These are phyloP conservation scores for Drosophila athabasca DNA, from an alignment of 1,140 invertebrate genomes.

Conservation along the genomic window DNA sequence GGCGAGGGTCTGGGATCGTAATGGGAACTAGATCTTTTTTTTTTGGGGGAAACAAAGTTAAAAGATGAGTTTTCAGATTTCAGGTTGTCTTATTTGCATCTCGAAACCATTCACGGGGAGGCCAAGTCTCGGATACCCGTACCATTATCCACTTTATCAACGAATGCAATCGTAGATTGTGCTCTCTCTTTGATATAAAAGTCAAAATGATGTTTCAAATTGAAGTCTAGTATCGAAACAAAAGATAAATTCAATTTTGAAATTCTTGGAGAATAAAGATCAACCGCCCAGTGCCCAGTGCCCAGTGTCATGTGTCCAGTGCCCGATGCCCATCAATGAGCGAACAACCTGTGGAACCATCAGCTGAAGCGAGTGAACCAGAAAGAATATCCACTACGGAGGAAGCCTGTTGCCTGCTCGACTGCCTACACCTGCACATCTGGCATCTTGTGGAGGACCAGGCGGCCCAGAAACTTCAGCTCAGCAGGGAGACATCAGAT, in stretches of 20 bases:
- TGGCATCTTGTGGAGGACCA: slow-evolving; percentile 35
- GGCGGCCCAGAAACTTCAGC: background rate
- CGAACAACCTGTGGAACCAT: too few relatives aligned
- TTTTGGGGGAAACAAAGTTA: slow-evolving; percentile 8
- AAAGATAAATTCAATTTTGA: background rate
- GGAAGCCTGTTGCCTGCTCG: slow-evolving; percentile 17
- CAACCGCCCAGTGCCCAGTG: background rate
- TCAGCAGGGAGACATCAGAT: slow-evolving; percentile 9
- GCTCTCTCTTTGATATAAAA: slow-evolving; percentile 7
- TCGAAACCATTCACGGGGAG: too few relatives aligned
- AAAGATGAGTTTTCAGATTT: slow-evolving; percentile 8
- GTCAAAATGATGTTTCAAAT: slow-evolving; percentile 26
- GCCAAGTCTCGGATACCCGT: too few relatives aligned
- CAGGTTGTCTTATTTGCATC: background rate
- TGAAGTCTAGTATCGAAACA: background rate
- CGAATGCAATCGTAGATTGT: too few relatives aligned
- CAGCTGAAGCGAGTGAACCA: background rate
- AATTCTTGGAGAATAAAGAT: background rate
- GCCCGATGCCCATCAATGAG: background rate
- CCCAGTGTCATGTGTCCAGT: too few relatives aligned
- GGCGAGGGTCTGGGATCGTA: background rate
- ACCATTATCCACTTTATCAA: too few relatives aligned
- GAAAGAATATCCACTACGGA: background rate
- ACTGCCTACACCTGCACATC: slow-evolving; percentile 39
- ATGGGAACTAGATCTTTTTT: slow-evolving; percentile 23